These are phyloP conservation scores for Dione vanillae DNA, from an alignment of 2,888 invertebrate genomes.

Conservation along the genomic window DNA sequence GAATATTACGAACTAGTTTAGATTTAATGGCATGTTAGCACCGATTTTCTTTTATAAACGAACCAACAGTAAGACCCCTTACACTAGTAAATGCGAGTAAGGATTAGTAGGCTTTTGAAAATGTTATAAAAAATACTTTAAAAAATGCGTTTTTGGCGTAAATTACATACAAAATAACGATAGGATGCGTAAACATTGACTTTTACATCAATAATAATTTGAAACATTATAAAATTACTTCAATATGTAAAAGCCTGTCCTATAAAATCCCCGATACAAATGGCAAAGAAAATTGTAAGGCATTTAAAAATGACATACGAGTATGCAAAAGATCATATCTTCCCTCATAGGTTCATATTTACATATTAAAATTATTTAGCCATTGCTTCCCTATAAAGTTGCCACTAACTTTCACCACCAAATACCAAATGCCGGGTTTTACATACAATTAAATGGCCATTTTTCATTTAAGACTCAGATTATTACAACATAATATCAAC, in stretches of 20 bases:
- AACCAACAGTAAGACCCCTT: not conserved
- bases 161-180: too few relatives aligned
- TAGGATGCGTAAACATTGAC: too few relatives aligned
- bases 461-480: conserved; percentile 42
- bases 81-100: too few relatives aligned
- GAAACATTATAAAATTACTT: not conserved
- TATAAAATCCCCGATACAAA: not conserved
- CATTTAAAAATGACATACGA: conserved; percentile 37
- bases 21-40: not conserved
- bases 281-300: conserved; percentile 4
- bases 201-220: not conserved
- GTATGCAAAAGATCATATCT: conserved; percentile 28
- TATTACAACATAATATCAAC: too few relatives aligned
- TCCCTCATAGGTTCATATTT: conserved; percentile 38
- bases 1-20: conserved; percentile 11
- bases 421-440: conserved; percentile 63
- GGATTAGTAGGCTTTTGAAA: too few relatives aligned
- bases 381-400: conserved; percentile 41
- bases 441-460: conserved; percentile 68
- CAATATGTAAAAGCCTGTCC: not conserved
- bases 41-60: not conserved
- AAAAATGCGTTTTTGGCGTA: too few relatives aligned
- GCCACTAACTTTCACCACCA: conserved; percentile 58
- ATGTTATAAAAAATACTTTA: too few relatives aligned
- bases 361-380: conserved; percentile 43